A percentile compares a stretch with the other conserved stretches of the same genome.
phyloP scores from a whole-genome alignment of 2,113 vertebrate genomes.

The Pomatorhinus ruficollis region DNA sequence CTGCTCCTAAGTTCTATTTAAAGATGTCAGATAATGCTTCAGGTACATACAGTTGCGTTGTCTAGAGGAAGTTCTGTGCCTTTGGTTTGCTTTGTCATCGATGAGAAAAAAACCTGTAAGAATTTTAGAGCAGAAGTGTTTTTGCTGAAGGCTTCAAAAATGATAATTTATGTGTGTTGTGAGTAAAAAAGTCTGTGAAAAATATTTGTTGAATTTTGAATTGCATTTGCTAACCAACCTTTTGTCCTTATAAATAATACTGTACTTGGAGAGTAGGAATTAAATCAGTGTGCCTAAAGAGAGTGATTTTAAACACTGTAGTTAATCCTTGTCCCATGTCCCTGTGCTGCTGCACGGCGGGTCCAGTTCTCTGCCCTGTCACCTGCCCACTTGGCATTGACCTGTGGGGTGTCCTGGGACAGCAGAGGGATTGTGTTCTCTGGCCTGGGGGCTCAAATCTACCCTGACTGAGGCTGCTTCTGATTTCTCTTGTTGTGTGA shows the following conservation, averaged over 20 bases:
- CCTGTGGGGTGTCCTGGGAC: neutral
- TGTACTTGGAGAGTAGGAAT: neutral
- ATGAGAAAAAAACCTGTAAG: neutral
- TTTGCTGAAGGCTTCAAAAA: neutral
- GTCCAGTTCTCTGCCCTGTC: neutral
- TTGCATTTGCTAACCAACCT: neutral
- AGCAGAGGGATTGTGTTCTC: neutral
- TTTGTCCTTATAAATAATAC: neutral
- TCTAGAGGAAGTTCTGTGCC: neutral
- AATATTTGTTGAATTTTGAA: neutral
- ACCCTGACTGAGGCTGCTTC: neutral
- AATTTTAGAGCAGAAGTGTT: neutral
- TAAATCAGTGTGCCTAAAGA: neutral
- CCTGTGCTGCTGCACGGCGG: neutral
- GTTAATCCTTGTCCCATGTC: neutral
- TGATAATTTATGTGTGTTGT: neutral
- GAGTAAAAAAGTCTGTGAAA: neutral
- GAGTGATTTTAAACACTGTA: neutral
- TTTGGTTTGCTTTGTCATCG: neutral
- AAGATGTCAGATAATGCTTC: neutral
- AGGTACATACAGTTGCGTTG: neutral
- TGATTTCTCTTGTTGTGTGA: neutral
- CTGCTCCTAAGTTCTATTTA: neutral
- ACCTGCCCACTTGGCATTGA: accelerated
- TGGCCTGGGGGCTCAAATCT: neutral